Evolutionary conservation across 1,140 invertebrate genomes (phyloP).

Genomic region (Frieseomelitta varia): DNA sequence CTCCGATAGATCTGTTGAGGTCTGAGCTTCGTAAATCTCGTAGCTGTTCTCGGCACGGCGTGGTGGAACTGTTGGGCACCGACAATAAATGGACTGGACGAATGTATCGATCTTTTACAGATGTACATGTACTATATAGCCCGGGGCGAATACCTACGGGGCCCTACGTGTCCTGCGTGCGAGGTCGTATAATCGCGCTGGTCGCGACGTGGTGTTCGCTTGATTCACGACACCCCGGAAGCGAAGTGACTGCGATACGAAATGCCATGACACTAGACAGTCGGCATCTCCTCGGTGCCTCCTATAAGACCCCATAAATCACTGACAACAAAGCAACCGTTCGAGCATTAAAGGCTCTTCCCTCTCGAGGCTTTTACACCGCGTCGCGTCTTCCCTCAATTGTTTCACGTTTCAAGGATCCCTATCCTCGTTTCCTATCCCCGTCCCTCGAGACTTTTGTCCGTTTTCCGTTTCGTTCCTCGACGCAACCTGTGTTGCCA

Average conservation of each 20-base stretch:
- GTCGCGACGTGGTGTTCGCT: slow-evolving; percentile 56
- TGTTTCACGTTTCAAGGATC: neutral
- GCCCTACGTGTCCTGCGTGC: slow-evolving; percentile 44
- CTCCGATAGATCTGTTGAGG: slow-evolving; percentile 4
- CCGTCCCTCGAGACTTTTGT: neutral
- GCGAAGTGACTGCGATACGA: slow-evolving; percentile 59
- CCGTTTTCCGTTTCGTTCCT: neutral
- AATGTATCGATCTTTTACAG: slow-evolving; percentile 51
- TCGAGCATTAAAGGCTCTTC: slow-evolving; percentile 47
- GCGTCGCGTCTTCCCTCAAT: neutral
- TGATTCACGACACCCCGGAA: slow-evolving; percentile 70
- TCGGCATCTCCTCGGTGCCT: slow-evolving; percentile 48
- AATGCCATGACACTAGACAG: slow-evolving; percentile 59
- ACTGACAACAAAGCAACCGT: slow-evolving; percentile 62
- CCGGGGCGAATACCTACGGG: slow-evolving; percentile 26
- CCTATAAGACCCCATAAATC: slow-evolving; percentile 60
- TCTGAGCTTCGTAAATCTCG: slow-evolving; percentile 36
- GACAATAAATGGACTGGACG: slow-evolving; percentile 41
- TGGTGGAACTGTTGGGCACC: slow-evolving; percentile 21
- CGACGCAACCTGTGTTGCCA: neutral
- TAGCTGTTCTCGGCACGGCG: slow-evolving; percentile 1
- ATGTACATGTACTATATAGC: slow-evolving; percentile 43
- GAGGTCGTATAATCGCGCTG: slow-evolving; percentile 51
- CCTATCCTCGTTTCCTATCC: neutral
- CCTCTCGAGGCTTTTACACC: slow-evolving; percentile 29